Percentiles rank a stretch among this genome's conserved stretches.
Conservation (phyloP, 2,888 invertebrate species). For the Caenorhabditis sulstoni region DNA sequence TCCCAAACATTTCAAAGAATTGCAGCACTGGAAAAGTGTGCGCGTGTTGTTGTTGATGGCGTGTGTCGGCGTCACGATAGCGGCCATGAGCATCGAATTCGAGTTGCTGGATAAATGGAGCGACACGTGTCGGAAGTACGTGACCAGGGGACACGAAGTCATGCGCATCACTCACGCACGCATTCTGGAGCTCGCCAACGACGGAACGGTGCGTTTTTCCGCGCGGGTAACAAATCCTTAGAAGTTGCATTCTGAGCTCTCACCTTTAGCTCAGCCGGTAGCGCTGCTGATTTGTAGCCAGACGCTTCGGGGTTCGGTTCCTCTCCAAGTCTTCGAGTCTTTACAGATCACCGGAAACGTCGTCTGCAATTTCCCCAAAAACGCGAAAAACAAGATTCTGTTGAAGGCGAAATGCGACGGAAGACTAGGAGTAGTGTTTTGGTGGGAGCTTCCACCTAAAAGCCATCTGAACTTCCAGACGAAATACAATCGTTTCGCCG, state of each 20-base stretch:
- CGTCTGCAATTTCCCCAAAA: background rate
- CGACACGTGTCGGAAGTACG: background rate
- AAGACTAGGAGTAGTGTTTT: too few relatives aligned
- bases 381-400: too few relatives aligned
- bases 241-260: too few relatives aligned
- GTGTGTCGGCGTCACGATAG: too few relatives aligned
- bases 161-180: conserved; percentile 17
- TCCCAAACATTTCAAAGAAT: too few relatives aligned
- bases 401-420: background rate
- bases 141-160: background rate
- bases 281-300: too few relatives aligned
- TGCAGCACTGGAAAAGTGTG: too few relatives aligned
- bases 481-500: too few relatives aligned
- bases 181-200: background rate
- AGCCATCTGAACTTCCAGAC: background rate
- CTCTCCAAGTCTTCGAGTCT: too few relatives aligned
- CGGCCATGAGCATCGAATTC: background rate
- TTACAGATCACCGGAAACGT: conserved; percentile 16
- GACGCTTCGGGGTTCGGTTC: too few relatives aligned
- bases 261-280: too few relatives aligned
- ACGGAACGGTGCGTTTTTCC: background rate
- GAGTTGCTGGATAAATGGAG: background rate
- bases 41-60: too few relatives aligned
- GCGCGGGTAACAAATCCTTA: background rate
- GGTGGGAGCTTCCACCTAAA: background rate